These are phyloP conservation scores for Cairina moschata DNA, from an alignment of 2,113 vertebrate species.

Conservation along the genomic window DNA sequence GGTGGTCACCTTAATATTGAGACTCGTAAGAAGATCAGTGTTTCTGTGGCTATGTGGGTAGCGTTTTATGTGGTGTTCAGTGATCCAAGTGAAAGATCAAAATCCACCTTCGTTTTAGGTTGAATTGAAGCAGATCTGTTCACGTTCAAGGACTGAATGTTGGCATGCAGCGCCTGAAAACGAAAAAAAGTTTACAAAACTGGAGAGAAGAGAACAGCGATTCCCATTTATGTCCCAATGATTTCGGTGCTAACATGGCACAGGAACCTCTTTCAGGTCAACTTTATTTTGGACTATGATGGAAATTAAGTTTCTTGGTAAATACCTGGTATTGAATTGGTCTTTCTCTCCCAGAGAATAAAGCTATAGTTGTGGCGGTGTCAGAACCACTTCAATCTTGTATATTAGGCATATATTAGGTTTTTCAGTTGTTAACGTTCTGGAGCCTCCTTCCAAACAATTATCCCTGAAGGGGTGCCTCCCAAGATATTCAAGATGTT, in stretches of 20 bases:
- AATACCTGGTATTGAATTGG: no score
- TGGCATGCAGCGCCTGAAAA: not conserved
- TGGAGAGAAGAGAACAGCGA: not conserved
- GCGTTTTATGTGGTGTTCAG: not conserved
- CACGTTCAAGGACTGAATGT: not conserved
- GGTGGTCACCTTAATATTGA: not conserved
- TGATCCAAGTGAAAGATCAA: not conserved
- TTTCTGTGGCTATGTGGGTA: not conserved
- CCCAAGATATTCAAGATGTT: not conserved
- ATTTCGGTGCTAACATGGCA: no score
- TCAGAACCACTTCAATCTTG: not conserved
- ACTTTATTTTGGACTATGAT: not conserved
- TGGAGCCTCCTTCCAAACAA: not conserved
- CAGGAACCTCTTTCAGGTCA: not conserved
- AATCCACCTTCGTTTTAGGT: not conserved
- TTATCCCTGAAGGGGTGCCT: not conserved
- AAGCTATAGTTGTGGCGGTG: not conserved
- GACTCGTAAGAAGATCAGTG: no score
- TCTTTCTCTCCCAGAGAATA: not conserved
- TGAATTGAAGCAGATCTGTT: not conserved
- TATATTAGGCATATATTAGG: not conserved
- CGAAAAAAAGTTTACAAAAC: not conserved
- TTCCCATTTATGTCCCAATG: not conserved
- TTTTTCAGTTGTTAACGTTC: not conserved
- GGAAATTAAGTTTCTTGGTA: not conserved